Base-by-base conservation (phyloP, 2,888 invertebrate genomes). In the Parasteatoda lunata region DNA sequence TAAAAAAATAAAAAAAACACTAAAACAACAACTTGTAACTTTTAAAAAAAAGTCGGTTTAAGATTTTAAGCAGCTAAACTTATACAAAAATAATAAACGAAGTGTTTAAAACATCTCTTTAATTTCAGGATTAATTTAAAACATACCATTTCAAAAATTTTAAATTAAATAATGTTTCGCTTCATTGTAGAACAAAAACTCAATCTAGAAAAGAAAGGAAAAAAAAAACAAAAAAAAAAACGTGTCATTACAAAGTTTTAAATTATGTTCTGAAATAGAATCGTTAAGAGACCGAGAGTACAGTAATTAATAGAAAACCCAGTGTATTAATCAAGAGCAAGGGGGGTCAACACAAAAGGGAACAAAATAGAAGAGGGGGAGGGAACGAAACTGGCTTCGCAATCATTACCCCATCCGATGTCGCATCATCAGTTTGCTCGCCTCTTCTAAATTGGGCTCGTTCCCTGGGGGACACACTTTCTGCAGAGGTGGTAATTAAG, bases 361-460 rank as follows among this genome's bases (percentile, higher is more conserved):
- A 30, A 30, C 59, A 4, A n/a, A 59, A 59, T 9, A 59, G 59
- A 59, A 59, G n/a, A 30, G 30, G 30, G 30, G 30, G 30, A 59
- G n/a, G 59, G n/a, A 59, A n/a, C 11, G n/a, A 59, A 59, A 59
- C 59, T 59, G n/a, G 59, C 59, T 59, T 30, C 59, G 59, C 9
- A 59, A 59, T 59, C 59, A 59, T 59, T 59, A 59, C 59, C 59
- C 30, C 59, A n/a, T 59, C 59, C 59, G 9, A 13, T 59, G 59
- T 59, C 59, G 59, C 59, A 59, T 59, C 59, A 59, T 59, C 59
- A 59, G 59, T 59, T 59, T 59, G 11, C 59, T 59, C 59, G 59
- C 59, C 59, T 59, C n/a, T n/a, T 59, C 59, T 59, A 59, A 59
- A 59, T 59, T 59, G 59, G 59, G 59, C 59, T 59, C n/a, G n/a